Conservation (phyloP, 2,797 vertebrate genomes). For the Ambastaia sidthimunki region DNA sequence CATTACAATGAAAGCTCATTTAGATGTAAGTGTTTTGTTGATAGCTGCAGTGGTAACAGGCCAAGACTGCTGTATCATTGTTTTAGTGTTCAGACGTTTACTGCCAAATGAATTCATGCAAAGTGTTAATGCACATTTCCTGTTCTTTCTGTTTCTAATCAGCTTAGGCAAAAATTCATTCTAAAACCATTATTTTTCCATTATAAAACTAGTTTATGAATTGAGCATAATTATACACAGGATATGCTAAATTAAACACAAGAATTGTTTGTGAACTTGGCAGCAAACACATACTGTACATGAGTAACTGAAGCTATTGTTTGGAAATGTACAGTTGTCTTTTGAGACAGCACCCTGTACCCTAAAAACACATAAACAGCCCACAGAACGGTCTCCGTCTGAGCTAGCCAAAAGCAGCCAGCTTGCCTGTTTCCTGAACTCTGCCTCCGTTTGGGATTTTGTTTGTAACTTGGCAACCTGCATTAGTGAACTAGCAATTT, state of each 20-base stretch:
- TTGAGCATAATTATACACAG: neutral
- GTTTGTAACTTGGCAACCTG: conserved; percentile 9
- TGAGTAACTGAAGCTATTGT: conserved; percentile 8
- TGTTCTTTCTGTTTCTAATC: neutral
- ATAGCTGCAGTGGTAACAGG: conserved; percentile 8
- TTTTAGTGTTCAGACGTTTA: conserved; percentile 2
- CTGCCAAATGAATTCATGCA: neutral
- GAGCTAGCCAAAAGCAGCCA: conserved; percentile 15
- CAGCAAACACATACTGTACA: neutral
- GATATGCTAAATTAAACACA: neutral
- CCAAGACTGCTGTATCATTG: conserved; percentile 3
- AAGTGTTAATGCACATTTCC: conserved; percentile 1
- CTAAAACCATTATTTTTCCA: neutral
- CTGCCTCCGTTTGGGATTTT: conserved; percentile 15
- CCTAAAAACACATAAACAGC: neutral
- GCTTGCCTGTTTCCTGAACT: conserved; percentile 33
- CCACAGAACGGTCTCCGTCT: neutral
- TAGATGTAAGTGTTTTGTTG: conserved; percentile 16
- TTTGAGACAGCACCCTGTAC: conserved; percentile 4
- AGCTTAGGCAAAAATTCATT: neutral
- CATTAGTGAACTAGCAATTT: neutral
- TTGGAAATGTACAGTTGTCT: conserved; percentile 13
- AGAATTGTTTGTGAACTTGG: conserved; percentile 8
- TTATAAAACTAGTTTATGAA: neutral
- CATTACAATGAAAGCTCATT: conserved; percentile 18